A percentile compares a stretch with the other conserved stretches of the same genome.
Evolutionary conservation across 2,113 vertebrate genomes (phyloP).

Genomic region (Tricholaema leucomelas): DNA sequence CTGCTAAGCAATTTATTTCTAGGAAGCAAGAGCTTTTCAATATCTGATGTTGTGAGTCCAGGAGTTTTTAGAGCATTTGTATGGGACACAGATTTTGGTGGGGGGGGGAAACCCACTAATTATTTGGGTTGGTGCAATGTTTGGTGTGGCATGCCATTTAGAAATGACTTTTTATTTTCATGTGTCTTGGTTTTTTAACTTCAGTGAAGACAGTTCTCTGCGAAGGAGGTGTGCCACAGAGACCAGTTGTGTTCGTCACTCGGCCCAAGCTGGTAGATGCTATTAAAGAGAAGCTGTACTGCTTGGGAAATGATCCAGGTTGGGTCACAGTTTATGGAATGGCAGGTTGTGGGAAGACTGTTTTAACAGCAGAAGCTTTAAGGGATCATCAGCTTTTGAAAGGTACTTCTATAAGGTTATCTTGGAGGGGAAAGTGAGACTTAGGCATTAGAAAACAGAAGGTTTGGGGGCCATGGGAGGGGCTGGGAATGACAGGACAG

Average conservation of each 20-base stretch:
- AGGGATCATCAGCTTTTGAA: conserved; percentile 84
- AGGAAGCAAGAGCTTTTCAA: not conserved
- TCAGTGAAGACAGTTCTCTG: conserved; percentile 87
- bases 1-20: not conserved
- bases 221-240: conserved; percentile 94
- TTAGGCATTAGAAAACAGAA: not conserved
- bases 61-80: not conserved
- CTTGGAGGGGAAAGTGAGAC: not conserved
- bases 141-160: not conserved
- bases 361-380: conserved; percentile 91
- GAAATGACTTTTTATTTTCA: not conserved
- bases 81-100: no score
- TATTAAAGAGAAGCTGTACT: conserved; percentile 82
- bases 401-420: conserved; percentile 70
- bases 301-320: conserved; percentile 79
- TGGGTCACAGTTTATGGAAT: conserved; percentile 95
- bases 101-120: not conserved
- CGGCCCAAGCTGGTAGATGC: conserved; percentile 81
- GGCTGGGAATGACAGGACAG: no score
- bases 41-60: not conserved
- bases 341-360: conserved; percentile 97
- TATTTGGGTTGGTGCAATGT: not conserved
- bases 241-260: conserved; percentile 91
- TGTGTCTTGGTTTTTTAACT: conserved; percentile 34
- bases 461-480: no score